Percentiles rank a stretch among this genome's conserved stretches.
Evolutionary conservation across 1,140 invertebrate genomes (phyloP).

Genomic region (Wiebesia pumilae): DNA sequence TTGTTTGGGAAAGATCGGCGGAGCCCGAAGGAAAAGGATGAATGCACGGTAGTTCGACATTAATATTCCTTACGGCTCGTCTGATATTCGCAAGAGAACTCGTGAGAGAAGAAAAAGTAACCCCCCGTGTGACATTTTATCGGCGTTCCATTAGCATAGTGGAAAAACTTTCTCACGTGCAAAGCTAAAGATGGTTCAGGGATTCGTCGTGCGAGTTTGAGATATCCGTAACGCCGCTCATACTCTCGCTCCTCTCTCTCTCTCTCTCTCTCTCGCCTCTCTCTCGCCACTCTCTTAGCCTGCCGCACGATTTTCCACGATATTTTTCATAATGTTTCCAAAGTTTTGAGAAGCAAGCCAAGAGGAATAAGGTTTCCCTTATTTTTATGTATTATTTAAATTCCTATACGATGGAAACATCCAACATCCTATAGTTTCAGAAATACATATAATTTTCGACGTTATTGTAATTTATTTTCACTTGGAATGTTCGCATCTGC

Average conservation of each 20-base stretch:
- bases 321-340: not conserved
- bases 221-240: not conserved
- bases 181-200: not conserved
- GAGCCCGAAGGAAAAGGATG: not conserved
- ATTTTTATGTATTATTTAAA: too few species aligned
- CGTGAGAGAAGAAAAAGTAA: constrained; percentile 17
- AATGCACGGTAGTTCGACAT: constrained; percentile 14
- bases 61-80: constrained; percentile 47
- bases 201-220: not conserved
- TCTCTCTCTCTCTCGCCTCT: not conserved
- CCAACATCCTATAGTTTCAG: too few species aligned
- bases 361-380: not conserved
- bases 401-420: not conserved
- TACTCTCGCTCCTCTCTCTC: not conserved
- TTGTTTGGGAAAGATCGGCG: not conserved
- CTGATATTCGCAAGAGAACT: constrained; percentile 14
- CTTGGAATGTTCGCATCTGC: not conserved
- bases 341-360: not conserved
- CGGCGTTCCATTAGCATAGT: constrained; percentile 46
- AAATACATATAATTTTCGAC: not conserved
- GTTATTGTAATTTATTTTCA: not conserved
- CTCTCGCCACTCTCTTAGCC: not conserved
- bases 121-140: constrained; percentile 48
- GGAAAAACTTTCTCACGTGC: constrained; percentile 50
- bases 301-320: not conserved